Percentiles rank a stretch among this genome's conserved stretches.
Evolutionary conservation across 2,888 invertebrate species (phyloP).

Genomic region (Bruchidius siliquastri): DNA sequence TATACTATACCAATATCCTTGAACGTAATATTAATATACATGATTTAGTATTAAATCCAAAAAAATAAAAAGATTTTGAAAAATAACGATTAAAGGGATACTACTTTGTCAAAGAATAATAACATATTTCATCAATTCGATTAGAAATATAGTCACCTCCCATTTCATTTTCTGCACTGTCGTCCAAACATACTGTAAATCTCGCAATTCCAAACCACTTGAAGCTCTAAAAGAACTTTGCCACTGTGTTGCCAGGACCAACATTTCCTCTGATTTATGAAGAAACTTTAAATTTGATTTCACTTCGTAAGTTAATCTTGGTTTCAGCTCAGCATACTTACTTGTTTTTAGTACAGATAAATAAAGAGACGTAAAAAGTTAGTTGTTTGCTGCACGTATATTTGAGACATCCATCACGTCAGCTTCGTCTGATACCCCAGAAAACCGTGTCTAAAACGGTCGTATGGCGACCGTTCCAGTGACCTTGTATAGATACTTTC

Average conservation of each 20-base stretch:
- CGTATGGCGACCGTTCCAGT: too few relatives aligned
- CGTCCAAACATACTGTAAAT: not conserved
- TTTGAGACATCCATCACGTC: not conserved
- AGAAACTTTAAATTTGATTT: constrained; percentile 27
- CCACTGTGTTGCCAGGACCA: constrained; percentile 5
- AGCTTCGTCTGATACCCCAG: not conserved
- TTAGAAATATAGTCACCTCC: too few relatives aligned
- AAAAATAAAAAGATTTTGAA: too few relatives aligned
- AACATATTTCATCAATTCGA: too few relatives aligned
- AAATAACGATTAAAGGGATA: too few relatives aligned
- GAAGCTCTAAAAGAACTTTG: not conserved
- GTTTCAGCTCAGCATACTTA: not conserved
- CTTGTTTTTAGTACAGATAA: not conserved
- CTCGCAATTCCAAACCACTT: not conserved
- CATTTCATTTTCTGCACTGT: not conserved
- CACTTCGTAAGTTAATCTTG: constrained; percentile 9
- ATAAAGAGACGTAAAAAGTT: not conserved
- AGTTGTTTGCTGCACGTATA: not conserved
- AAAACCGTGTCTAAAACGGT: not conserved
- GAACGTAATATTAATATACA: too few relatives aligned
- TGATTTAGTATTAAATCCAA: too few relatives aligned
- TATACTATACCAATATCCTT: too few relatives aligned
- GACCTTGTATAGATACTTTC: too few relatives aligned
- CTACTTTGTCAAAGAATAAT: too few relatives aligned
- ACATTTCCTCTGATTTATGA: constrained; percentile 30